phyloP scores from a whole-genome alignment of 2,888 invertebrate genomes.

The Beris chalybata region DNA sequence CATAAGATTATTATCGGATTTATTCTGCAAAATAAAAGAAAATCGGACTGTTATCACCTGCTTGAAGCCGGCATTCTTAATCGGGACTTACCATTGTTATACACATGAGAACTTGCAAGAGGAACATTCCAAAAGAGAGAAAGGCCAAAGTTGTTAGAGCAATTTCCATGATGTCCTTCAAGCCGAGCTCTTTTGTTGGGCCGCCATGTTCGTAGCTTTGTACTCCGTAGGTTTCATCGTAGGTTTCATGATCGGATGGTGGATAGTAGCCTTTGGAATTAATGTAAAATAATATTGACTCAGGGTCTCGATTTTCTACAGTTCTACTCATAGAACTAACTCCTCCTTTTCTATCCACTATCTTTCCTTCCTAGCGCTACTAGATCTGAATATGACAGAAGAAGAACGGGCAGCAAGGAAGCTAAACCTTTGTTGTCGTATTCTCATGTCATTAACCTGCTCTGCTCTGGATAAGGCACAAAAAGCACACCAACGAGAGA shows the following conservation, averaged over 20 bases:
- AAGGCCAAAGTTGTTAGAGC: slow-evolving; percentile 80
- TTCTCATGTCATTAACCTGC: too few species aligned
- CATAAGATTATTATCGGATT: slow-evolving; percentile 48
- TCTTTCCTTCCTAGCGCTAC: too few species aligned
- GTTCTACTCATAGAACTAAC: too few species aligned
- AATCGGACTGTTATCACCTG: neutral
- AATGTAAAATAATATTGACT: neutral
- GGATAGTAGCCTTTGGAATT: slow-evolving; percentile 20
- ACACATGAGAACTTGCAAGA: slow-evolving; percentile 77
- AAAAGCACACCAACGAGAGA: too few species aligned
- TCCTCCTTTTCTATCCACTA: too few species aligned
- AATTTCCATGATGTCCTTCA: slow-evolving; percentile 76
- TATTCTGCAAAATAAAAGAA: slow-evolving; percentile 41
- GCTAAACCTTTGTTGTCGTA: too few species aligned
- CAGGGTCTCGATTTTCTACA: too few species aligned
- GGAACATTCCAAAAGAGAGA: slow-evolving; percentile 77
- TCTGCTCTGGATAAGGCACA: too few species aligned
- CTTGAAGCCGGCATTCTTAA: too few species aligned
- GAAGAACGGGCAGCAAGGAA: too few species aligned
- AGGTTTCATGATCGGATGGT: slow-evolving; percentile 31
- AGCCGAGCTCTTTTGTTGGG: slow-evolving; percentile 61
- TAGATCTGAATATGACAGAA: too few species aligned
- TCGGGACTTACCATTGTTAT: slow-evolving; percentile 57
- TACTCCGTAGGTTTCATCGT: slow-evolving; percentile 22
- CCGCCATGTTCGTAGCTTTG: neutral